phyloP scores from a whole-genome alignment of 1,140 invertebrate species.

The Caerostris extrusa region DNA sequence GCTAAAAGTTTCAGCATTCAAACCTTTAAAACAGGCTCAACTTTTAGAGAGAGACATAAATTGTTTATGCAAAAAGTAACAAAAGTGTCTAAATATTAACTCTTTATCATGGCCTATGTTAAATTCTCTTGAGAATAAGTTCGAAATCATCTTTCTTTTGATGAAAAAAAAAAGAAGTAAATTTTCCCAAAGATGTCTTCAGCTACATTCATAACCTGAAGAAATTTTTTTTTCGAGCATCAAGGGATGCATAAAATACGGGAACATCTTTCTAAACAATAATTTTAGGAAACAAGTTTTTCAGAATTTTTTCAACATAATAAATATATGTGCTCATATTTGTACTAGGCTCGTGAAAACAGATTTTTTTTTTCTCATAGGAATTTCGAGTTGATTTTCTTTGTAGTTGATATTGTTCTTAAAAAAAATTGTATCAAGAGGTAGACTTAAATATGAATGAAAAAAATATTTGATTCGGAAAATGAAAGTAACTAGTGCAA shows the following conservation, averaged over 20 bases:
- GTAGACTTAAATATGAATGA: too few relatives aligned
- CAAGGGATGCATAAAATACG: background rate
- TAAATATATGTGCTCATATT: background rate
- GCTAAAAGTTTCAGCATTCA: background rate
- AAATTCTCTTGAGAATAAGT: background rate
- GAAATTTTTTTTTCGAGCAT: background rate
- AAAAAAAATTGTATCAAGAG: too few relatives aligned
- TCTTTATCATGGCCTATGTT: background rate
- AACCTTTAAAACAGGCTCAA: background rate
- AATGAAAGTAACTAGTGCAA: too few relatives aligned
- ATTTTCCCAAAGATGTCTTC: background rate
- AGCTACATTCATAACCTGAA: background rate
- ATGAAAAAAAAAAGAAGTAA: background rate
- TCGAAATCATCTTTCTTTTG: background rate
- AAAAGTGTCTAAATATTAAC: background rate
- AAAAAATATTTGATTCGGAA: too few relatives aligned
- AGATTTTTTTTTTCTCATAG: background rate
- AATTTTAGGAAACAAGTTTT: background rate
- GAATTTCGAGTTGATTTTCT: background rate
- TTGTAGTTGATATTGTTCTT: too few relatives aligned
- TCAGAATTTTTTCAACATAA: background rate
- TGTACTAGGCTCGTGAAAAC: background rate
- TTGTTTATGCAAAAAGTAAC: background rate
- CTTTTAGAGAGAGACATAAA: background rate
- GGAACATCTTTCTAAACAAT: background rate